Conservation (phyloP, 2,888 invertebrate species). For the Cheilosia urbana region DNA sequence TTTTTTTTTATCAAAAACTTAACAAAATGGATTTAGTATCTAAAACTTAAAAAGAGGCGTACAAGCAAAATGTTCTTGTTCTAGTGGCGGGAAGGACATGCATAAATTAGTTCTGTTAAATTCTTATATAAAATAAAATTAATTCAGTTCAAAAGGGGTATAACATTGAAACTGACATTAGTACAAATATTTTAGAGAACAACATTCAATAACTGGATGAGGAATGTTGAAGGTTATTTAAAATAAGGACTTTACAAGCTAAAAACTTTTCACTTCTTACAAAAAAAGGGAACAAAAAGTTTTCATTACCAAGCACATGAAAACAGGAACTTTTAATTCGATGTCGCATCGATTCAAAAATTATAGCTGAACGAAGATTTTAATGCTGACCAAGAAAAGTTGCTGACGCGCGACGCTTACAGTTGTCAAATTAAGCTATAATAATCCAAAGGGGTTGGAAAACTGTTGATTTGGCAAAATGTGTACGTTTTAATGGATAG, state of each 20-base stretch:
- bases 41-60: not conserved
- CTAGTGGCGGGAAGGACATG: conserved; percentile 63
- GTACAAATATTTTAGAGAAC: not conserved
- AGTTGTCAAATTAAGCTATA: conserved; percentile 71
- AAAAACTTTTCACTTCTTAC: not conserved
- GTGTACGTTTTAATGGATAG: conserved; percentile 57
- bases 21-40: not conserved
- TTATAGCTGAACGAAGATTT: conserved; percentile 48
- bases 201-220: conserved; percentile 28
- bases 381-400: conserved; percentile 66
- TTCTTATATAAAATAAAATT: not conserved
- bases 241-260: conserved; percentile 6
- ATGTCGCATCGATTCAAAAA: conserved; percentile 41
- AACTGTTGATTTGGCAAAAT: conserved; percentile 71
- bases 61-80: conserved; percentile 25
- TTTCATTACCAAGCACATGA: conserved; percentile 48
- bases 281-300: conserved; percentile 39
- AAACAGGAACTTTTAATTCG: conserved; percentile 59
- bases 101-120: conserved; percentile 51
- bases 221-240: conserved; percentile 43
- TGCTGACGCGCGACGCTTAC: conserved; percentile 27
- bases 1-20: conserved; percentile 25
- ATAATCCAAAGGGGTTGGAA: conserved; percentile 74
- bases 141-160: not conserved
- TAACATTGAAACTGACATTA: not conserved